These are phyloP conservation scores for Marasmarcha lunaedactyla DNA, from an alignment of 2,888 invertebrate genomes.

Conservation along the genomic window DNA sequence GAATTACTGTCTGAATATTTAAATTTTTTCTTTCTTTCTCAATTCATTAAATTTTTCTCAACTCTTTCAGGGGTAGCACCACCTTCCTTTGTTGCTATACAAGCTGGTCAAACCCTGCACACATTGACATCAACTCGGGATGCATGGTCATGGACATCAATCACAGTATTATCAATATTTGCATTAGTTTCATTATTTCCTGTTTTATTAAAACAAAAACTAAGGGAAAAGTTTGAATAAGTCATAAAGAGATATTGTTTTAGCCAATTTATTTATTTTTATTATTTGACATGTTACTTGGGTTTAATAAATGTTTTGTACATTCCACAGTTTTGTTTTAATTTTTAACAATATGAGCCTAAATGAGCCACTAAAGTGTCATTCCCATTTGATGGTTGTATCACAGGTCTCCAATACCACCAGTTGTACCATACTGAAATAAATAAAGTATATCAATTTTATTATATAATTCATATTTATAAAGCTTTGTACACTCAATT, in stretches of 20 bases:
- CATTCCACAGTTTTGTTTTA: slow-evolving; percentile 35
- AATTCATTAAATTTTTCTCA: neutral
- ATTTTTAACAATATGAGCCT: slow-evolving; percentile 75
- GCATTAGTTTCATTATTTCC: slow-evolving; percentile 89
- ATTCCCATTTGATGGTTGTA: slow-evolving; percentile 70
- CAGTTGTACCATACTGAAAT: slow-evolving; percentile 85
- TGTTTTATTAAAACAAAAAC: slow-evolving; percentile 83
- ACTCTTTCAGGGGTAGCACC: slow-evolving; percentile 87
- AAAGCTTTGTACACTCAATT: too few relatives aligned
- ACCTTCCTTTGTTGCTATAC: slow-evolving; percentile 96
- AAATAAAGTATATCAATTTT: slow-evolving; percentile 18
- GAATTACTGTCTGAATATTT: too few relatives aligned
- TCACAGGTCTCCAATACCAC: slow-evolving; percentile 84
- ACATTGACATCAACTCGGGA: slow-evolving; percentile 90
- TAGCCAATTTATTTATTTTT: slow-evolving; percentile 41
- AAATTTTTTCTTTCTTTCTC: neutral
- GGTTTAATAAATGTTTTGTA: slow-evolving; percentile 25
- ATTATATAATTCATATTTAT: neutral
- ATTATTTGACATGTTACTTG: slow-evolving; percentile 15
- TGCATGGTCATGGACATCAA: slow-evolving; percentile 90
- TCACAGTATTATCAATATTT: slow-evolving; percentile 80
- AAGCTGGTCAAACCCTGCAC: slow-evolving; percentile 96
- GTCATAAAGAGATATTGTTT: slow-evolving; percentile 25
- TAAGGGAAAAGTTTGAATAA: slow-evolving; percentile 83
- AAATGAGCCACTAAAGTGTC: slow-evolving; percentile 75